Conservation (phyloP, 2,113 vertebrate genomes). For the Diadophis punctatus region DNA sequence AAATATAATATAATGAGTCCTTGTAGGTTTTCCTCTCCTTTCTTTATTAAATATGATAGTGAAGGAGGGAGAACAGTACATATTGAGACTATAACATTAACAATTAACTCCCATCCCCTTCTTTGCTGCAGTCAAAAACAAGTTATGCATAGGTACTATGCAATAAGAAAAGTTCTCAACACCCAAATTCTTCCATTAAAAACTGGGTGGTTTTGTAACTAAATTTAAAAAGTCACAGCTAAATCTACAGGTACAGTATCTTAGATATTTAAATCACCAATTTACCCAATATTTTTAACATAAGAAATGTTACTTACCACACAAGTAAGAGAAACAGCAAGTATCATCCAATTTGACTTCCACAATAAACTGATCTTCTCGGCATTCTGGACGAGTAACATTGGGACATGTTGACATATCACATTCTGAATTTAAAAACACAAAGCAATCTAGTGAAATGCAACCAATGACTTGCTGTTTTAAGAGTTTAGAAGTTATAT, state of each 20-base stretch:
- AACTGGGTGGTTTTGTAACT: not conserved
- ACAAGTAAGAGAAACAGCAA: conserved; percentile 91
- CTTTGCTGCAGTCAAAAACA: not conserved
- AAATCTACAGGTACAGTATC: not conserved
- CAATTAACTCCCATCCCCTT: not conserved
- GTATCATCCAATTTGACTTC: conserved; percentile 81
- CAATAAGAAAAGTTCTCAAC: not conserved
- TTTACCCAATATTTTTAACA: conserved; percentile 10
- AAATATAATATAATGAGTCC: not conserved
- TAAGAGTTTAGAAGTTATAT: not conserved
- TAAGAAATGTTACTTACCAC: conserved; percentile 71
- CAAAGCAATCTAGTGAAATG: conserved; percentile 1
- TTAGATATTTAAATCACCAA: not conserved
- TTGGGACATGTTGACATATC: conserved; percentile 80
- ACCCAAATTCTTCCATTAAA: not conserved
- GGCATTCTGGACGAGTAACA: conserved; percentile 75
- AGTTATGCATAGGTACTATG: not conserved
- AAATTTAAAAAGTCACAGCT: not conserved
- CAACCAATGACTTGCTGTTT: not conserved
- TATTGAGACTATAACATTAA: not conserved
- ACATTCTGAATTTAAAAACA: conserved; percentile 77
- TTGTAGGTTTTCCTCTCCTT: not conserved
- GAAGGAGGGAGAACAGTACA: not conserved
- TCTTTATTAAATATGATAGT: not conserved
- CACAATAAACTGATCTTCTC: conserved; percentile 90